Base-by-base conservation (phyloP, 2,113 vertebrate species). In the Boleophthalmus pectinirostris region DNA sequence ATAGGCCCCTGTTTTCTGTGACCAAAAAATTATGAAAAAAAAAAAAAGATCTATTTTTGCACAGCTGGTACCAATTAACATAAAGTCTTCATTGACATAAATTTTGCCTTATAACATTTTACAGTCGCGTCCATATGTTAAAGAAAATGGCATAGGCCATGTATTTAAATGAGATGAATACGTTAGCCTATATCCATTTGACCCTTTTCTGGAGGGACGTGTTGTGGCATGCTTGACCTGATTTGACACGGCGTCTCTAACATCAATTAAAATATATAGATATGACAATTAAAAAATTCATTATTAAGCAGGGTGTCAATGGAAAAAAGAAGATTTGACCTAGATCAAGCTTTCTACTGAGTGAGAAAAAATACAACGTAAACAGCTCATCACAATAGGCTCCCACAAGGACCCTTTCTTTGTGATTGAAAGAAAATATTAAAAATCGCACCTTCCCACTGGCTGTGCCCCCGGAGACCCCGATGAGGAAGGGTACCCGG, bases 391-490 rank as follows among this genome's bases (percentile, higher is more conserved):
- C 61, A 43, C 61, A 64, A 38, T 13, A n/a, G 61, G 61, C 23
- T 46, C 2, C 3, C 33, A 38, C 5, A 12, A 64, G 29, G 33
- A 63, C 15, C 15, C 3, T 18, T 35, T 63, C 29, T 63, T 57
- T 63, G 18, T 63, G 8, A 43, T 12, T n/a, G 16, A 38, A 38
- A 10, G 5, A 3, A 23, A 4, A 18, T 20, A 57, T 29, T 76
- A 60, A 20, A 76, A 51, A n/a, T 77, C 91, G 70, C 80, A 97
- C 96, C 94, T 98, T 98, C 78, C 96, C 96, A 92, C 96, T 98
- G 80, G 96, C 96, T 6, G 96, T 97, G 71, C 96, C 96, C 18
- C 96, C 96, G 86, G 96, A 94, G 79, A 97, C 95, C 46, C 96
- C 96, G 79, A 98, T 97, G 66, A 97, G 93, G 84, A 97, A 96